These are phyloP conservation scores for Sinosuthora webbiana DNA, from an alignment of 2,113 vertebrate species.

Conservation along the genomic window DNA sequence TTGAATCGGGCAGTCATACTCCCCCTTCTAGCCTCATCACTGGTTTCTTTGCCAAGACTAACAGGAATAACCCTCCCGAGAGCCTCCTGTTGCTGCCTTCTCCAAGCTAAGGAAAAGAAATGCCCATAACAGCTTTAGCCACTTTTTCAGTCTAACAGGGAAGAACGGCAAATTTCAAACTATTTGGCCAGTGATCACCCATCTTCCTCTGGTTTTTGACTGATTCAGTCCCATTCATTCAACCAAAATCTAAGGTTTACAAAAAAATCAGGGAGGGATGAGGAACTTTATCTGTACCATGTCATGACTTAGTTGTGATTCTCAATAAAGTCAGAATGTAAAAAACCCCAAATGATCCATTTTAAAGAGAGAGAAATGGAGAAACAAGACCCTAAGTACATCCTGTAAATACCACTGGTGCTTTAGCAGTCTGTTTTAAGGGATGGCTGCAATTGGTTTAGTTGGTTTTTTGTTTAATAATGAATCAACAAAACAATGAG, in stretches of 20 bases:
- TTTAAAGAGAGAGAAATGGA: background rate
- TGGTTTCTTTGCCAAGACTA: background rate
- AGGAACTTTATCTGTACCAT: background rate
- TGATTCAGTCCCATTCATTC: background rate
- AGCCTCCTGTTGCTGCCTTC: background rate
- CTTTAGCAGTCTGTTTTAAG: background rate
- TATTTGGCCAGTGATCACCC: background rate
- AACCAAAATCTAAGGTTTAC: background rate
- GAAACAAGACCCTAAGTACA: background rate
- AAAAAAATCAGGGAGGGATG: rapidly evolving
- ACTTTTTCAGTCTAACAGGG: background rate
- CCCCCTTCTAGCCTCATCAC: no score
- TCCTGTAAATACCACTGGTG: background rate
- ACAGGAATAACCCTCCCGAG: background rate
- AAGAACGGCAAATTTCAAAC: background rate
- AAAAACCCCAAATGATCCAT: background rate
- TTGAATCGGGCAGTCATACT: background rate
- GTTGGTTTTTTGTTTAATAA: background rate
- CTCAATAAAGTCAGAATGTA: background rate
- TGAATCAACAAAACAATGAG: background rate
- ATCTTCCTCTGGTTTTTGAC: background rate
- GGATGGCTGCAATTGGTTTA: background rate
- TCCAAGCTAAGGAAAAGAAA: background rate
- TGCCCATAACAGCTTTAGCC: background rate
- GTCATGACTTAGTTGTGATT: background rate